Percentiles rank a stretch among this genome's conserved stretches.
Conservation (phyloP, 2,888 invertebrate genomes). For the Limnephilus auricula region DNA sequence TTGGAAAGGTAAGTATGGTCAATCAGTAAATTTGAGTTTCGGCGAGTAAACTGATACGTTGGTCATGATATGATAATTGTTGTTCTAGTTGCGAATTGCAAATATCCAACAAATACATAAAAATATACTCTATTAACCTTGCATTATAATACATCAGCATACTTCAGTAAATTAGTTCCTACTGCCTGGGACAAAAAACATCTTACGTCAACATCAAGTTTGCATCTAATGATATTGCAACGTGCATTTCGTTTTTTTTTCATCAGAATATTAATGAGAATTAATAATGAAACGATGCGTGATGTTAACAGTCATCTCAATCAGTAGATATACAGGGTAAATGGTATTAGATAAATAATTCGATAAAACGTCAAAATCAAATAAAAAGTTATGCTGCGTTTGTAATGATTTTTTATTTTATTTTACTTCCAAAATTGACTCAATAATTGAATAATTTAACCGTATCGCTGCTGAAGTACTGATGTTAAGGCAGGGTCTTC, state of each 20-base stretch:
- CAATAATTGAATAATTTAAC: too few relatives aligned
- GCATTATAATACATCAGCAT: not conserved
- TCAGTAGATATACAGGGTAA: not conserved
- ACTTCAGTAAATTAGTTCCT: not conserved
- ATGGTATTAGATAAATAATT: not conserved
- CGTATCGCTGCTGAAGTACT: too few relatives aligned
- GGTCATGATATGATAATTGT: not conserved
- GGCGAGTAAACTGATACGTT: not conserved
- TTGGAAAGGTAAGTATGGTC: too few relatives aligned
- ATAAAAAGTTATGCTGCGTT: not conserved
- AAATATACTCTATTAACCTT: not conserved
- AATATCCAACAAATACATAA: not conserved
- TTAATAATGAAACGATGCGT: constrained; percentile 5
- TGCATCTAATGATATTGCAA: not conserved
- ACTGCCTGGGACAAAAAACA: not conserved
- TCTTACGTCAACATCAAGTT: not conserved
- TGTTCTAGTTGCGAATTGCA: not conserved
- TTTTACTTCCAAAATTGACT: too few relatives aligned
- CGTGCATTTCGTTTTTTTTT: not conserved
- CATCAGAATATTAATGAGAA: not conserved
- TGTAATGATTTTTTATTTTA: too few relatives aligned
- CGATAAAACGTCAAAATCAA: not conserved
- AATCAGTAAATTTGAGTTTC: too few relatives aligned
- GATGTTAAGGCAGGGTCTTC: too few relatives aligned
- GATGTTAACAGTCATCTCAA: not conserved